Conservation (phyloP, 2,888 invertebrate genomes). For the Macaria liturata region DNA sequence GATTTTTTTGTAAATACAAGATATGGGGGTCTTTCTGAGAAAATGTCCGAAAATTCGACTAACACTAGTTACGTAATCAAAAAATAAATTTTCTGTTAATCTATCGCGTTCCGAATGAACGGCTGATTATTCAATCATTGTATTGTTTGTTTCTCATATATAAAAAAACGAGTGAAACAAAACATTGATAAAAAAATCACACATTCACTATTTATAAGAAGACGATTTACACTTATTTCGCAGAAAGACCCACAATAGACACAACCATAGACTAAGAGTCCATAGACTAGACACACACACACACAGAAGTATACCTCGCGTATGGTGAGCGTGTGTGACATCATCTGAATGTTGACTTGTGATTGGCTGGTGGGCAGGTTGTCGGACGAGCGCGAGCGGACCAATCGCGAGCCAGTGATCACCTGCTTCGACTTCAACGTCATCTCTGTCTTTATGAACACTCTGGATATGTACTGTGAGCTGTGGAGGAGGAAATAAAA, state of each 20-base stretch:
- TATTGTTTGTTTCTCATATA: no score
- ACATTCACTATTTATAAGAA: no score
- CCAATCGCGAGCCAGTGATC: constrained; percentile 89
- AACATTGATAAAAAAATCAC: no score
- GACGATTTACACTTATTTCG: no score
- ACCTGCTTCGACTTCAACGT: constrained; percentile 93
- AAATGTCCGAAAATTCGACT: no score
- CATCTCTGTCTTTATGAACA: constrained; percentile 97
- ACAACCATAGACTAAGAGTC: constrained; percentile 3
- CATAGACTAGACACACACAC: neutral
- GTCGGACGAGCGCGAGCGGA: constrained; percentile 93
- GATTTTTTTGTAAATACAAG: neutral
- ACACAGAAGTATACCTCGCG: constrained; percentile 87
- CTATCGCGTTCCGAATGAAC: no score
- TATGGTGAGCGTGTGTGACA: constrained; percentile 96
- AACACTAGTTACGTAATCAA: no score
- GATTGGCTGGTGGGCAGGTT: constrained; percentile 96
- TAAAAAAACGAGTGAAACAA: no score
- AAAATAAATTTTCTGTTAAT: no score
- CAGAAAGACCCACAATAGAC: neutral
- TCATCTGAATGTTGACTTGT: constrained; percentile 97
- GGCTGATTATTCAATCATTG: no score
- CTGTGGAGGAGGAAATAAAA: constrained; percentile 67
- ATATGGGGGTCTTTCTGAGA: neutral
- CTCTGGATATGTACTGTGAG: constrained; percentile 96